Conservation (phyloP, 2,797 vertebrate species). For the Xiphorhynchus erythropygius region DNA sequence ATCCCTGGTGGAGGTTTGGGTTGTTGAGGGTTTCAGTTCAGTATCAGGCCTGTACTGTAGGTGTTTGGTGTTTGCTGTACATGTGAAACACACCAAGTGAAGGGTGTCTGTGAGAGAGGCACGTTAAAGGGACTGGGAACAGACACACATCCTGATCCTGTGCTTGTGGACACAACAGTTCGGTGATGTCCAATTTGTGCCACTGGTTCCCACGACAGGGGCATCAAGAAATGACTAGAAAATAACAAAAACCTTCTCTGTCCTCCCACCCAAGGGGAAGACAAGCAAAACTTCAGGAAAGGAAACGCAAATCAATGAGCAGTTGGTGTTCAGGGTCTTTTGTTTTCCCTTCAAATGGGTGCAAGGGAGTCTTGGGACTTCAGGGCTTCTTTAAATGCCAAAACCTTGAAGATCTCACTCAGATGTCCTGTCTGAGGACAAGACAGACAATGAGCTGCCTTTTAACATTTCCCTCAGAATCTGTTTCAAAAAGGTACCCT, state of each 20-base stretch:
- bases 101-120: not conserved
- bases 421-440: not conserved
- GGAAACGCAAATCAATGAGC: not conserved
- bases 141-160: not conserved
- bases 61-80: not conserved
- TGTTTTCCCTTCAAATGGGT: not conserved
- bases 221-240: not conserved
- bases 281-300: not conserved
- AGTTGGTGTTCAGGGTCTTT: not conserved
- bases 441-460: not conserved
- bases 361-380: not conserved
- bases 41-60: not conserved
- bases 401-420: not conserved
- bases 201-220: not conserved
- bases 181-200: not conserved
- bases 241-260: not conserved
- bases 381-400: not conserved
- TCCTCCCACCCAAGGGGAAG: not conserved
- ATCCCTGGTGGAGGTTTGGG: not conserved
- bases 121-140: not conserved
- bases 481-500: not conserved
- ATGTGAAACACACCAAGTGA: not conserved
- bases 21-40: not conserved
- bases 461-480: not conserved
- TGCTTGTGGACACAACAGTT: not conserved